A percentile compares a stretch with the other conserved stretches of the same genome.
Evolutionary conservation across 2,113 vertebrate genomes (phyloP).

Genomic region (Zeus faber): DNA sequence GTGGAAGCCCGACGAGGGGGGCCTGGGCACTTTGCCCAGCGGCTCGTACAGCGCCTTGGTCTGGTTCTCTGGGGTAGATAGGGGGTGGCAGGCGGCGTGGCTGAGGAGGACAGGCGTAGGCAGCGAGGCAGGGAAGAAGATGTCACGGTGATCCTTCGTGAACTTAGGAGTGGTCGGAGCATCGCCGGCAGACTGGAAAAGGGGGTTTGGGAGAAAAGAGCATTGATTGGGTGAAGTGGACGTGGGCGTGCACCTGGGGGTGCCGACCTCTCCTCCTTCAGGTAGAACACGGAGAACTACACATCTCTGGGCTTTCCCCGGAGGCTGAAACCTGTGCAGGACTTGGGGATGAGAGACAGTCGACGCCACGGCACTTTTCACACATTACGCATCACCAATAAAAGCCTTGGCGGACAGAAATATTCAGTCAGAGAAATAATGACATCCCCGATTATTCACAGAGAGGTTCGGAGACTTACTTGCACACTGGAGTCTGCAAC

Average conservation of each 20-base stretch:
- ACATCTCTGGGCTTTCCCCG: constrained; percentile 16
- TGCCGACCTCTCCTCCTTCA: constrained; percentile 13
- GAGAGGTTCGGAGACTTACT: constrained; percentile 4
- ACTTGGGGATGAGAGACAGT: constrained; percentile 19
- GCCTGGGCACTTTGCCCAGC: constrained; percentile 71
- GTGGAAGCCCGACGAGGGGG: constrained; percentile 57
- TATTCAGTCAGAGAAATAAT: no score
- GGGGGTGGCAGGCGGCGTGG: constrained; percentile 59
- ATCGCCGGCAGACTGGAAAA: constrained; percentile 79
- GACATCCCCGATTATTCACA: no score
- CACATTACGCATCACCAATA: constrained; percentile 24
- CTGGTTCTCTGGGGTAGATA: constrained; percentile 59
- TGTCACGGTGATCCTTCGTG: constrained; percentile 85
- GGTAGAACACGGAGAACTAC: constrained; percentile 13
- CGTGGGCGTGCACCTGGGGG: no score
- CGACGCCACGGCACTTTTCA: constrained; percentile 24
- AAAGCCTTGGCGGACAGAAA: constrained; percentile 10
- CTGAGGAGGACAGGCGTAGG: constrained; percentile 59
- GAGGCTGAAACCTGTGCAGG: not conserved
- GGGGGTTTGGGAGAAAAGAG: constrained; percentile 30
- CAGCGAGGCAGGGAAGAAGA: constrained; percentile 82
- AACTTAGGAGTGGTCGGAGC: constrained; percentile 89
- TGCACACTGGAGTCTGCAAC: constrained; percentile 13
- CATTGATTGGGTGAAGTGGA: no score
- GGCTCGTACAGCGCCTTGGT: constrained; percentile 67